Evolutionary conservation across 2,888 invertebrate genomes (phyloP), one percentile per base, ranked within the genome.

Genomic region (Phanerotoma sp.): DNA sequence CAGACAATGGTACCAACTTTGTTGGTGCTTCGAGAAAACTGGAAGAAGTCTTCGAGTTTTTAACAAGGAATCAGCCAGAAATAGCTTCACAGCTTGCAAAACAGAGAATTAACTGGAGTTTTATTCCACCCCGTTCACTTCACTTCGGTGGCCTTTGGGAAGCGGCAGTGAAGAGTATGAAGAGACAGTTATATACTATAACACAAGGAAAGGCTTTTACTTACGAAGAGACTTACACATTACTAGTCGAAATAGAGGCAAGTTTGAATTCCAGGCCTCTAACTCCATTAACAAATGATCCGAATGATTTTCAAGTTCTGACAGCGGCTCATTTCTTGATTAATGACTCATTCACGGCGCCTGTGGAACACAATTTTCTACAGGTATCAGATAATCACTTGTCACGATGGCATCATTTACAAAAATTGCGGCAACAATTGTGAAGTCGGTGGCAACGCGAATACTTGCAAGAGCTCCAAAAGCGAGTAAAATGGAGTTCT

Each of bases 291-390:
- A 47, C 51, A 4, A 35, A 25, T 15, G 56, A 59, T 41, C 56
- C 57, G n/a, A 13, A 40, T 16, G 65, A 66, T 32, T 32, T 11
- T 44, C 42, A 51, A 9, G 46, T 58, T 2, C 52, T 70, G 3
- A 67, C 69, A 1, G 69, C 68, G 20, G 66, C 62, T 1, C 71
- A 70, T 47, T 66, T 70, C 47, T 57, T 72, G 0, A 62, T 66
- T 25, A 66, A 64, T 11, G 40, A 41, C 40, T 44, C 63, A 15
- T 38, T 65, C 0, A 55, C 38, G 4, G 42, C 56, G 1, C 11
- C 66, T 2, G 60, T 62, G 2, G 60, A 66, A 13, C 58, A 51
- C 0, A 48, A 62, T 20, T 13, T 64, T 4, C 18, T 20, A 1
- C 37, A 62, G 5, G 9, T 35, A 6, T 40, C 50, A 2, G 30